phyloP scores from a whole-genome alignment of 2,888 invertebrate genomes.

The Monoplex corrugatus region DNA sequence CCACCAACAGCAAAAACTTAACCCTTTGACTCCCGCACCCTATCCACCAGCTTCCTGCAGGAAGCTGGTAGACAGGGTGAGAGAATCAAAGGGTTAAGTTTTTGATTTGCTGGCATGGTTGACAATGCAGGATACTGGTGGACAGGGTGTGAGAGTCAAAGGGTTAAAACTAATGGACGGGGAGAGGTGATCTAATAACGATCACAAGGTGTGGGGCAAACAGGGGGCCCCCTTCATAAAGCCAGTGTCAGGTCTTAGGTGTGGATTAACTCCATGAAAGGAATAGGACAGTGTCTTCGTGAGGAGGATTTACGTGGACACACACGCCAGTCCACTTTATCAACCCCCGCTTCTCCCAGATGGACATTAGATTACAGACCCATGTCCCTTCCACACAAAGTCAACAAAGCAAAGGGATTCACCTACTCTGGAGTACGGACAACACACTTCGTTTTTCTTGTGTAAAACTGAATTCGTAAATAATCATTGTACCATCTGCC shows the following conservation, averaged over 20 bases:
- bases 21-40: too few relatives aligned
- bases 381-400: not conserved
- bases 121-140: too few relatives aligned
- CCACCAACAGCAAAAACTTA: too few relatives aligned
- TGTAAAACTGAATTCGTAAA: not conserved
- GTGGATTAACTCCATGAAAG: not conserved
- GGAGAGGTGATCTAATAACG: too few relatives aligned
- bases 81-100: too few relatives aligned
- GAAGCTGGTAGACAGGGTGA: too few relatives aligned
- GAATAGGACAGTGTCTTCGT: not conserved
- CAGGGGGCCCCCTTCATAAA: too few relatives aligned
- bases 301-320: slow-evolving; percentile 17
- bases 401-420: not conserved
- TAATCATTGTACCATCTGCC: slow-evolving; percentile 17
- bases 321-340: slow-evolving; percentile 8
- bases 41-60: too few relatives aligned
- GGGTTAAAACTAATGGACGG: too few relatives aligned
- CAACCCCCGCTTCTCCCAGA: not conserved
- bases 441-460: not conserved
- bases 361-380: slow-evolving; percentile 15
- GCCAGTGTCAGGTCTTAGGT: slow-evolving; percentile 14
- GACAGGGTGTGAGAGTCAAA: too few relatives aligned
- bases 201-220: too few relatives aligned
- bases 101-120: too few relatives aligned
- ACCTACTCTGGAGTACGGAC: not conserved